Conservation (phyloP, 2,113 vertebrate genomes). For the Rhea americana region DNA sequence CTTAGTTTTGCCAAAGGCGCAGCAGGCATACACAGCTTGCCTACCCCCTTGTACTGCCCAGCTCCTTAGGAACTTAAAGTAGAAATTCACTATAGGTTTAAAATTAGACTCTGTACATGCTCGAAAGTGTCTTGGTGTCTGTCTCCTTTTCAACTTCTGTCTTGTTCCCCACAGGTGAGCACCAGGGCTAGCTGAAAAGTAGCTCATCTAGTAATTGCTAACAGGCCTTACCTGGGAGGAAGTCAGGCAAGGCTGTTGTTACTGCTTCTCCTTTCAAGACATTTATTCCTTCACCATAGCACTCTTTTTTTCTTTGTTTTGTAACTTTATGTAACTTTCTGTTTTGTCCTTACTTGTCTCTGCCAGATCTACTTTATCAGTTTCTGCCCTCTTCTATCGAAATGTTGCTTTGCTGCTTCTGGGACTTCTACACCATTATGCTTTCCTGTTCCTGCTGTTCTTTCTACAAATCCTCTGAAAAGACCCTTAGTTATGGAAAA, state of each 20-base stretch:
- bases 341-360: background rate
- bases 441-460: background rate
- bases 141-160: background rate
- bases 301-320: background rate
- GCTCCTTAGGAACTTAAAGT: background rate
- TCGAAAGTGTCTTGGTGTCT: background rate
- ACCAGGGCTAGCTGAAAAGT: no score
- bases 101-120: background rate
- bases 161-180: background rate
- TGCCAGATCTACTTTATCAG: background rate
- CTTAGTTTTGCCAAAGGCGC: background rate
- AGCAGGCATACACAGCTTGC: background rate
- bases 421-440: fast-evolving
- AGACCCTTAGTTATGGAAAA: background rate
- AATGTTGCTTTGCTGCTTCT: background rate
- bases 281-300: background rate
- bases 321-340: background rate
- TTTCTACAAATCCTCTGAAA: background rate
- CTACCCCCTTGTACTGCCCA: background rate
- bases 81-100: background rate
- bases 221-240: background rate
- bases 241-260: background rate
- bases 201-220: background rate
- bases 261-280: background rate
- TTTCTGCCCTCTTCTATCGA: background rate